Base-by-base conservation (phyloP, 2,797 vertebrate genomes). In the Sternotherus odoratus region DNA sequence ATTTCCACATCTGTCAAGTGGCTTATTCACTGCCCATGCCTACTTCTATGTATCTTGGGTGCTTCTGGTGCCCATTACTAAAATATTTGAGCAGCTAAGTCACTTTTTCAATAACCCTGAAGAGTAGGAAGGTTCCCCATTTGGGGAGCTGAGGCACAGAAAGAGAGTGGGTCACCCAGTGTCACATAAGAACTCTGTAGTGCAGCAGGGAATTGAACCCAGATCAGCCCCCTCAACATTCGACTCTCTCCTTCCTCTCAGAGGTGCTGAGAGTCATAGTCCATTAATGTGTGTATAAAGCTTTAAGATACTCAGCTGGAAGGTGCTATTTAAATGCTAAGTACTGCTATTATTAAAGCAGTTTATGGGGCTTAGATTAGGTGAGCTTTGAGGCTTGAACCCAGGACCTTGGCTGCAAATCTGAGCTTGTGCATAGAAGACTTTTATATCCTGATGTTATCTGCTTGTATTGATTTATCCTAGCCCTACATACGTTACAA, bases 251-350 rank as follows among this genome's bases (percentile, higher is more conserved):
- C 12, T 83, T 69, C 88, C 23, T 82, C 43, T 84, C 30, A 33
- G 74, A 1, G 24, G 46, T 57, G 43, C 19, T 82, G 75, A 26
- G 60, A 46, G 16, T 60, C 36, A 72, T 39, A 91, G 83, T 56
- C 13, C 30, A 63, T 82, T 77, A 82, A 21, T n/a, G 5, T 81
- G 33, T 1, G 16, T 51, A 66, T 69, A 79, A 53, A 5, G 30
- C 8, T 87, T 30, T 69, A 63, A 89, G 57, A 5, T 57, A 16
- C 56, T 92, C 94, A 36, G 21, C 50, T 74, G 33, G 46, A 89
- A 93, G 12, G 26, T 80, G 51, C 11, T 87, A 7, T 92, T 93
- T 88, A 95, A 88, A 69, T 89, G 49, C 33, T 83, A 83, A 89
- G 63, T 85, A 74, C 36, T 79, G 24, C 75, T 91, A 56, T 85